Conservation (phyloP, 2,888 invertebrate genomes). For the Furcula furcula region DNA sequence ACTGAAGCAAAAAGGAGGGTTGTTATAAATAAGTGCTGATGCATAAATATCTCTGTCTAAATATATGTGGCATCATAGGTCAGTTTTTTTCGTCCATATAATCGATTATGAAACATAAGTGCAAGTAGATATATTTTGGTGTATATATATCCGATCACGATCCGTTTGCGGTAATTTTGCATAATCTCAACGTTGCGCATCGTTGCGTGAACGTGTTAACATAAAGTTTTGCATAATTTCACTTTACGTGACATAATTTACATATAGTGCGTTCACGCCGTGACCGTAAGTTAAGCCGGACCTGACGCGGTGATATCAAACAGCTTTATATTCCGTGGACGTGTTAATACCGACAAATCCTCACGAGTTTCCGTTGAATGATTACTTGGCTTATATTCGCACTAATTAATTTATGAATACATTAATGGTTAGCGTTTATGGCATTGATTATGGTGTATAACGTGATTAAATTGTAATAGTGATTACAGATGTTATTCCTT, state of each 20-base stretch:
- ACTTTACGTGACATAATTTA: conserved; percentile 39
- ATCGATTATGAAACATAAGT: neutral
- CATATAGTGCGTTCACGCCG: conserved; percentile 21
- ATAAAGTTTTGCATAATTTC: conserved; percentile 36
- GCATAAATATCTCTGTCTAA: no score
- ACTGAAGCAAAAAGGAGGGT: no score
- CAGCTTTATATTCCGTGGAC: conserved; percentile 28
- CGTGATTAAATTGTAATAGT: neutral
- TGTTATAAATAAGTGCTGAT: no score
- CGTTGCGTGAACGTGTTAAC: conserved; percentile 34
- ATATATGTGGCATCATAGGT: no score
- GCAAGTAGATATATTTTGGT: neutral
- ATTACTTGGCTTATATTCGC: conserved; percentile 10
- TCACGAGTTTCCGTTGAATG: conserved; percentile 22
- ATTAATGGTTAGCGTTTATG: neutral
- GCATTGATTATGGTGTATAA: no score
- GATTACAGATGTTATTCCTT: neutral
- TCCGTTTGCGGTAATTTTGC: conserved; percentile 33
- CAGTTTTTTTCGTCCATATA: no score
- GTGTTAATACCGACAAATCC: conserved; percentile 35
- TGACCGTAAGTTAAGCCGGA: conserved; percentile 25
- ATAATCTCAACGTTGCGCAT: conserved; percentile 29
- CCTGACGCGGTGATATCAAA: conserved; percentile 22
- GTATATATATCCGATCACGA: conserved; percentile 18
- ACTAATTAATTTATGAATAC: conserved; percentile 14